Conservation (phyloP, 35 echinoderm and acorn worm genomes). For the Heliocidaris erythrogramma region DNA sequence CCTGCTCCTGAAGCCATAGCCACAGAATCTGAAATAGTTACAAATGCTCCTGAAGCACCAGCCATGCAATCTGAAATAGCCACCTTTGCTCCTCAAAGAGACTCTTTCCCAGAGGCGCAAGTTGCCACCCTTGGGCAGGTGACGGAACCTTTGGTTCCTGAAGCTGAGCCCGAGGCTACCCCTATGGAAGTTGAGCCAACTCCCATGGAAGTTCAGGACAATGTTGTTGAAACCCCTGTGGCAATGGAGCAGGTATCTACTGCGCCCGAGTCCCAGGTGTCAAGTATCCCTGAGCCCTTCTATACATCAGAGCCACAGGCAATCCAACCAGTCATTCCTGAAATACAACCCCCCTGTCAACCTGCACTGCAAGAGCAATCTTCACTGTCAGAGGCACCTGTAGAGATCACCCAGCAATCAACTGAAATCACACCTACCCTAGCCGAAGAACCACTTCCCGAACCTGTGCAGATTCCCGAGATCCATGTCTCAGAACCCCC, state of each 20-base stretch:
- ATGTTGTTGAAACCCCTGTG: neutral
- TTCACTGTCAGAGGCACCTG: neutral
- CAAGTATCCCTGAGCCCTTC: neutral
- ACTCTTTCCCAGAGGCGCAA: constrained; percentile 9
- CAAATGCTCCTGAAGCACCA: neutral
- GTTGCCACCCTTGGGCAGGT: neutral
- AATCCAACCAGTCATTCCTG: neutral
- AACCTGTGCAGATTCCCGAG: neutral
- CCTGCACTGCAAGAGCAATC: neutral
- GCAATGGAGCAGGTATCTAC: neutral
- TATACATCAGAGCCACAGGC: constrained; percentile 23
- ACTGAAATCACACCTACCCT: neutral
- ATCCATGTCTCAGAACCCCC: constrained; percentile 24
- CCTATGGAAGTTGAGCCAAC: neutral
- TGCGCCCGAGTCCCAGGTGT: neutral
- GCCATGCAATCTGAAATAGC: neutral
- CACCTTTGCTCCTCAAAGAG: neutral
- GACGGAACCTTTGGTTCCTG: constrained; percentile 6
- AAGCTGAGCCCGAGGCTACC: neutral
- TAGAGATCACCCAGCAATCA: neutral
- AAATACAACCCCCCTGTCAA: neutral
- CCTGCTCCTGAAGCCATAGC: neutral
- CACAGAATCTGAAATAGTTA: neutral
- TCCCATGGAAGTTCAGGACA: neutral
- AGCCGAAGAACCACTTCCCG: neutral